Evolutionary conservation across 2,888 invertebrate genomes (phyloP), one percentile per base, ranked within the genome.

Genomic region (Cryptus armator): DNA sequence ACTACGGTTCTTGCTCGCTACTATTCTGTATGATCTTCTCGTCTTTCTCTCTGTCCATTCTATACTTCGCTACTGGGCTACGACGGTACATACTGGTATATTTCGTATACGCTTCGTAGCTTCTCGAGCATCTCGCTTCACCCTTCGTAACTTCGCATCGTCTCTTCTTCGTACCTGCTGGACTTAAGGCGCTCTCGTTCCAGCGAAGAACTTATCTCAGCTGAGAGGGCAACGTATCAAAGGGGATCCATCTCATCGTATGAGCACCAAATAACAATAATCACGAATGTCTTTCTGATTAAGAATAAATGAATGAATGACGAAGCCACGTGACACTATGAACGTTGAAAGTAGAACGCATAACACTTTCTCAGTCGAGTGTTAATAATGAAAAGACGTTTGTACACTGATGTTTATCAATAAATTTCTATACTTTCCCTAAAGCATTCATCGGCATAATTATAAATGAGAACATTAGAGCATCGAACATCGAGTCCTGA

Each of bases 81-180:
- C 46, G 19, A 56, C 29, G 16, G 37, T 29, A 56, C 72, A 64
- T 64, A 43, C 53, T 24, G 53, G 46, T 56, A 53, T 77, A 74
- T 67, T 78, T 81, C 74, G 53, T 74, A 43, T 68, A 74, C 77
- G 51, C 46, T 53, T 70, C 48, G 71, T 59, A 46, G 70, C 72
- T 64, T 44, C 37, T 44, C 37, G 43, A 48, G 37, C 44, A 16
- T 67, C 67, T 48, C 53, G 59, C 84, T 68, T 74, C 19, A 53
- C 19, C 46, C 29, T 53, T 19, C 3, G 14, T 16, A 43, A 1
- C 37, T 53, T 16, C 43, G 10, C 37, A 37, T 43, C 37, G 29
- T 10, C 37, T 9, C 10, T 19, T 29, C 16, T 76, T 16, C 62
- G 7, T 29, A 29, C 48, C 4, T 46, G 48, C 46, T 48, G 62